These are phyloP conservation scores for Anas platyrhynchos DNA, from an alignment of 2,113 vertebrate species.

Conservation along the genomic window DNA sequence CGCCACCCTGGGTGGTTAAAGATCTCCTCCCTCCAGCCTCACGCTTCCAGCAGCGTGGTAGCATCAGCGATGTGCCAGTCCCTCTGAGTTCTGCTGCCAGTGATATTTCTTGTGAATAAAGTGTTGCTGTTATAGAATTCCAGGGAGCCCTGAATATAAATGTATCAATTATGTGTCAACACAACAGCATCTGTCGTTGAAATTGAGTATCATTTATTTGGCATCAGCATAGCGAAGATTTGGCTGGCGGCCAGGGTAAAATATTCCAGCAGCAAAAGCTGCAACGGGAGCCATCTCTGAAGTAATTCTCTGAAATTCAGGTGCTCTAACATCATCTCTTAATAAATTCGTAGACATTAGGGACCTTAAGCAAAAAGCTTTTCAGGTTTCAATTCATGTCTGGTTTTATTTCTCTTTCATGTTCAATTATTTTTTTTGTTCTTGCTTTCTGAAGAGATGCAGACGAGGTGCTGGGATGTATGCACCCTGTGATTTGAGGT, in stretches of 20 bases:
- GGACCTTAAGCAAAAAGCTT: slow-evolving; percentile 15
- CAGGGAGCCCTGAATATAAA: slow-evolving; percentile 21
- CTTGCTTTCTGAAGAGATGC: not conserved
- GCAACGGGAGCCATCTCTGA: slow-evolving; percentile 22
- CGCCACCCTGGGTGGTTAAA: not conserved
- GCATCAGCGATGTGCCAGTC: not conserved
- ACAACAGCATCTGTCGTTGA: slow-evolving; percentile 48
- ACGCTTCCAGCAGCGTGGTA: not conserved
- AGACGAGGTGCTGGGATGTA: not conserved
- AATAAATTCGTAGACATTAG: slow-evolving; percentile 2
- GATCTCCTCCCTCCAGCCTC: not conserved
- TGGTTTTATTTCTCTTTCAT: not conserved
- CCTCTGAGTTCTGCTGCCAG: slow-evolving; percentile 8
- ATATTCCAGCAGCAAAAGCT: slow-evolving; percentile 37
- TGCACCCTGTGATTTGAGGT: not conserved
- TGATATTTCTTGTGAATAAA: slow-evolving; percentile 20
- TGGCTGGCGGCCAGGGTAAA: slow-evolving; percentile 54
- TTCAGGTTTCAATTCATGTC: not conserved
- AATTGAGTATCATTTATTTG: slow-evolving; percentile 58
- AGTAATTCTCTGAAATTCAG: not conserved
- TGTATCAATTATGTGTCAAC: slow-evolving; percentile 59
- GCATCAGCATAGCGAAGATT: slow-evolving; percentile 42
- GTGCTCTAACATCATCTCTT: not conserved
- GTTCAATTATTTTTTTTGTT: not conserved
- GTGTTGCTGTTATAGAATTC: slow-evolving; percentile 34